Evolutionary conservation across 2,113 vertebrate genomes (phyloP).

Genomic region (Sakesphorus luctuosus): DNA sequence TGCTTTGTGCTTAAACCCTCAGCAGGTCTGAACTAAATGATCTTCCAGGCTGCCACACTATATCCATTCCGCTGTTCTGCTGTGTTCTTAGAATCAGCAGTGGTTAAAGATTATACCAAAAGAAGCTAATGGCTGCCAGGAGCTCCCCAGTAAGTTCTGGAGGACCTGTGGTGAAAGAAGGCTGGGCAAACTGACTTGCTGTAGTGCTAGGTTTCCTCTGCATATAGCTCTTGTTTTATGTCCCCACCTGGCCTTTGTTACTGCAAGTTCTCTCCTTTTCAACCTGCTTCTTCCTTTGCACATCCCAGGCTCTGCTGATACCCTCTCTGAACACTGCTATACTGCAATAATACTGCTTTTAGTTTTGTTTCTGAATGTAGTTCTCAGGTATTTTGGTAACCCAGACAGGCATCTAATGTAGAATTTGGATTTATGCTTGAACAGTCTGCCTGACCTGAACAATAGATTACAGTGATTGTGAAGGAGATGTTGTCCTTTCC

Average conservation of each 20-base stretch:
- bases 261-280: background rate
- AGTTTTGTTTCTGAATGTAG: background rate
- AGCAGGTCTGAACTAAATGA: background rate
- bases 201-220: background rate
- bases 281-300: background rate
- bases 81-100: background rate
- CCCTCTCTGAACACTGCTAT: background rate
- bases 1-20: background rate
- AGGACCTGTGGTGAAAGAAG: background rate
- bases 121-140: background rate
- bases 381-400: background rate
- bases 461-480: background rate
- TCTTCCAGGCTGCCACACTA: background rate
- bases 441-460: background rate
- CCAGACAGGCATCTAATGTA: background rate
- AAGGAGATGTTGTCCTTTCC: slow-evolving; percentile 45
- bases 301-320: background rate
- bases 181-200: background rate
- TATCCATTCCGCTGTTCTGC: background rate
- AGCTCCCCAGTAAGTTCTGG: background rate
- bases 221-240: background rate
- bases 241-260: background rate
- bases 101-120: background rate
- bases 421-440: slow-evolving; percentile 12
- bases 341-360: background rate